Evolutionary conservation across 2,888 invertebrate genomes (phyloP), one percentile per base, ranked within the genome.

Genomic region (Xestia c-nigrum): DNA sequence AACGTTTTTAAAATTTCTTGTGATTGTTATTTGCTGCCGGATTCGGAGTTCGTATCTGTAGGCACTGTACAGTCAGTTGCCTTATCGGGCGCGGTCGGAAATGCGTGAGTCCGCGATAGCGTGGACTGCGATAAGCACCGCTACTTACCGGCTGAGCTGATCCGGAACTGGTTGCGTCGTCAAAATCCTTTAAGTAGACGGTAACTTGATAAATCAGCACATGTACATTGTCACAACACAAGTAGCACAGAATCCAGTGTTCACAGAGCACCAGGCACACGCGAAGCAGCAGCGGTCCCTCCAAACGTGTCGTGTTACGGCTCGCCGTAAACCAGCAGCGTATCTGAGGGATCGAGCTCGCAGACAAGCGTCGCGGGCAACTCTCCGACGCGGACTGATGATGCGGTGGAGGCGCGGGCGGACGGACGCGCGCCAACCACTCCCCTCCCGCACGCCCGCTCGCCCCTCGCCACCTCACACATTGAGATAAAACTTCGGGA

Each of bases 281-380:
- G 92, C 94, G 95, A 93, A 94, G 93, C 93, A 94, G 94, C 94
- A 92, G 92, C 92, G 92, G 94, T 96, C 96, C 96, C 96, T 96
- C 96, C 96, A 96, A 96, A 96, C 96, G 96, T 96, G 96, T 96
- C 96, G 96, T 96, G 96, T 96, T 96, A 96, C 96, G 96, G 96
- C 94, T 92, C 95, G 94, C 96, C 96, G 96, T 96, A 96, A 96
- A 96, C 95, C 96, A 96, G 96, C 96, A 96, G 95, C 96, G 96
- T 96, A 96, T 96, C 96, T 97, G 96, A 96, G 96, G 96, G 96
- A 96, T 91, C 93, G 88, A 93, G 92, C 93, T 95, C 94, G 93
- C 94, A 95, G 91, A 94, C 96, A 92, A 94, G 94, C 95, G 96
- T 95, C 95, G 93, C 94, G 93, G 92, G 93, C 94, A 93, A 93